Base-by-base conservation (phyloP, 2,888 invertebrate genomes). In the Parnassius glacialis region DNA sequence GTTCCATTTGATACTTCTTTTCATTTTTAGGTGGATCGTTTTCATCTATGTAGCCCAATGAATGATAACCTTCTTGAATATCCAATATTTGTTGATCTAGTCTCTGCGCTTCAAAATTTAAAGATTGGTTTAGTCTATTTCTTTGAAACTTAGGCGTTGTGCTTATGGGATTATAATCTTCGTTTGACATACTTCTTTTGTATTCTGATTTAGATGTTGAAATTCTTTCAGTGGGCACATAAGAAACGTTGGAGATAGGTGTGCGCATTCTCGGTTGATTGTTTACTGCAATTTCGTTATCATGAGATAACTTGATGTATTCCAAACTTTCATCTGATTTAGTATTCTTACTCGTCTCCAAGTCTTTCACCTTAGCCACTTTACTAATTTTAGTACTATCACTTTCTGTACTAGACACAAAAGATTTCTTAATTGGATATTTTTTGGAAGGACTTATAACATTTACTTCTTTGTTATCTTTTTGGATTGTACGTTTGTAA, bases 21-120 rank as follows among this genome's bases (percentile, higher is more conserved):
- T 74, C 72, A 63, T 83, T 81, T 68, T 75, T 70, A 43, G 72
- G 68, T 60, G 71, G 50, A 60, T 70, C 75, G 65, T 90, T 85
- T 78, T 92, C 91, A 67, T 88, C 89, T 41, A 92, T 90, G 62
- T 87, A 87, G 5, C 89, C 86, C 68, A 92, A 74, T 0, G 92
- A 92, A 67, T 90, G 91, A 68, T 85, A 85, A 10, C 90, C 90
- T 20, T 87, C 90, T 74, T 92, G 92, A 57, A 91, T 91, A 62
- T 92, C 90, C 58, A 92, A 74, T 70, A 92, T 91, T 76, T 92
- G 92, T 69, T 92, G 92, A 66, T 92, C 92, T 71, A 92, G 69
- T 63, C 85, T 79, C 66, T 92, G 91, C 1, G 85, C 89, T 72
- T 90, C 90, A 65, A 89, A 90, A 67, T 92, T 91, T 0, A 92